phyloP scores from a whole-genome alignment of 1,140 invertebrate genomes.

The Phymastichus coffea region DNA sequence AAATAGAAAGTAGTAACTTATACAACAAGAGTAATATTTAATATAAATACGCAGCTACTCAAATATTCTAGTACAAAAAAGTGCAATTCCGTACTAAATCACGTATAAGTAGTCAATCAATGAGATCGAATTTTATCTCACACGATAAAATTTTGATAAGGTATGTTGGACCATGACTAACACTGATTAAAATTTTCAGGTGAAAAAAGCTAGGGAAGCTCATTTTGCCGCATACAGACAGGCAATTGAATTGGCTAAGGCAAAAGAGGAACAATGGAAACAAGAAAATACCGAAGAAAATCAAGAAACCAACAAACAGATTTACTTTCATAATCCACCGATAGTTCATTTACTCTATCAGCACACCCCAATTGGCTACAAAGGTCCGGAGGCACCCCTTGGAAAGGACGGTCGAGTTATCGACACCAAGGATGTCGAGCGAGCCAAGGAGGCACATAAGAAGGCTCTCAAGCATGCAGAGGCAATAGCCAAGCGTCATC shows the following conservation, averaged over 20 bases:
- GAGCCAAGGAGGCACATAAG: slow-evolving; percentile 45
- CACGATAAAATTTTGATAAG: too few relatives aligned
- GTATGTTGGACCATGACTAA: too few relatives aligned
- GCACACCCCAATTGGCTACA: slow-evolving; percentile 19
- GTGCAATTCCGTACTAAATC: too few relatives aligned
- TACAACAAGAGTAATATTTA: too few relatives aligned
- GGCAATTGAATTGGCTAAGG: not conserved
- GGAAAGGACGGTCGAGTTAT: slow-evolving; percentile 50
- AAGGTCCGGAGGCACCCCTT: slow-evolving; percentile 32
- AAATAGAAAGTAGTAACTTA: too few relatives aligned
- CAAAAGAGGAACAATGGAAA: not conserved
- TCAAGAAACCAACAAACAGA: not conserved
- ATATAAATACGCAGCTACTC: too few relatives aligned
- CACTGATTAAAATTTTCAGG: too few relatives aligned
- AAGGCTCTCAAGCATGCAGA: slow-evolving; percentile 43
- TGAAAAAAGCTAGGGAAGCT: slow-evolving; percentile 14
- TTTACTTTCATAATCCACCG: slow-evolving; percentile 13
- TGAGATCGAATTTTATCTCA: too few relatives aligned
- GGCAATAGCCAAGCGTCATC: slow-evolving; percentile 20
- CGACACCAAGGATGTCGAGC: slow-evolving; percentile 53
- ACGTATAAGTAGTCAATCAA: too few relatives aligned
- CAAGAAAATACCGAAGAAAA: not conserved
- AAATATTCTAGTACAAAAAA: too few relatives aligned
- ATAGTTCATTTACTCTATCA: slow-evolving; percentile 5
- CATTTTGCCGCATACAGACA: slow-evolving; percentile 8